Percentiles rank a stretch among this genome's conserved stretches.
Conservation (phyloP, 2,113 vertebrate species). For the Cryptoleucopteryx plumbea region DNA sequence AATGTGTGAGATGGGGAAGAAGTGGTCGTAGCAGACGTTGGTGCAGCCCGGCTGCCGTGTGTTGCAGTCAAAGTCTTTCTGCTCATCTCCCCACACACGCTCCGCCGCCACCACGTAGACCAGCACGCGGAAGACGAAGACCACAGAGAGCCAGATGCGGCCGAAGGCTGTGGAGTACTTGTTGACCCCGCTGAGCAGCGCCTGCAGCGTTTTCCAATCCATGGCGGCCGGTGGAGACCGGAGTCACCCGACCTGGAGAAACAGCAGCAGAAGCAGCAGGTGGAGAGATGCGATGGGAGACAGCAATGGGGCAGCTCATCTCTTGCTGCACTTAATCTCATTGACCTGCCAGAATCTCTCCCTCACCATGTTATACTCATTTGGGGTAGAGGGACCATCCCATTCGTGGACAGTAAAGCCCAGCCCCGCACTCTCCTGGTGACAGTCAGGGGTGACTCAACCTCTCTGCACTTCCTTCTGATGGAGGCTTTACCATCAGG, state of each 20-base stretch:
- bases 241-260: not conserved
- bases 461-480: not conserved
- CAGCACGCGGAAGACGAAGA: conserved; percentile 89
- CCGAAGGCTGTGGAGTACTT: conserved; percentile 91
- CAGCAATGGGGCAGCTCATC: rapidly evolving
- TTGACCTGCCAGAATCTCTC: not conserved
- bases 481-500: not conserved
- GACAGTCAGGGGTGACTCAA: not conserved
- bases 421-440: not conserved
- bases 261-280: not conserved
- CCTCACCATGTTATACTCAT: rapidly evolving
- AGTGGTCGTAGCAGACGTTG: conserved; percentile 87
- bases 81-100: conserved; percentile 87
- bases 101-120: conserved; percentile 91
- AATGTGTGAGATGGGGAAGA: conserved; percentile 93
- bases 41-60: conserved; percentile 87
- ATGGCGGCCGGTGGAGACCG: conserved; percentile 35
- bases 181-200: conserved; percentile 85
- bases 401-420: not conserved
- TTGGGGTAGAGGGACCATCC: not conserved
- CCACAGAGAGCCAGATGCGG: conserved; percentile 91
- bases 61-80: conserved; percentile 91
- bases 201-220: conserved; percentile 86
- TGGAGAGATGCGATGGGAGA: not conserved
- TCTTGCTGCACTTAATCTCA: rapidly evolving